Evolutionary conservation across 2,797 vertebrate genomes (phyloP).

Genomic region (Masticophis lateralis): DNA sequence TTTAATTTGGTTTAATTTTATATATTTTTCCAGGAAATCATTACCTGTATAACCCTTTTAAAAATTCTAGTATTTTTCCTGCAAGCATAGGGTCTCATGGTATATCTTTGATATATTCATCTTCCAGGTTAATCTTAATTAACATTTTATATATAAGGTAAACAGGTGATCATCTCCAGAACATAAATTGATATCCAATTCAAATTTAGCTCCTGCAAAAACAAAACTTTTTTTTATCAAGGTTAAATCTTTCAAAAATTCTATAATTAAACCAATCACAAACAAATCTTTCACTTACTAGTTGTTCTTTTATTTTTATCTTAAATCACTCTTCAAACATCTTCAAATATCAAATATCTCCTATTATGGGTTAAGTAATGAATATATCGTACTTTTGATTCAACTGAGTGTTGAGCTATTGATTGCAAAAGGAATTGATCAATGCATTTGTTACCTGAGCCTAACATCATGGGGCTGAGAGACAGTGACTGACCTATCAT

Average conservation of each 20-base stretch:
- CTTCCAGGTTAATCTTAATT: background rate
- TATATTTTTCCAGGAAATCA: constrained; percentile 13
- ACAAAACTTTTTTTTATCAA: background rate
- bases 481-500: background rate
- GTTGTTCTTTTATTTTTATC: background rate
- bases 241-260: background rate
- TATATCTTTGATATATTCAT: background rate
- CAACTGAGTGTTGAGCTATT: background rate
- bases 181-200: background rate
- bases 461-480: background rate
- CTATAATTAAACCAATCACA: background rate
- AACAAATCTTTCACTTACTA: background rate
- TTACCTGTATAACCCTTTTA: constrained; percentile 6
- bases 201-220: background rate
- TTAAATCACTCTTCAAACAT: background rate
- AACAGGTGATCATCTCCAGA: background rate
- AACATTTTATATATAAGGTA: background rate
- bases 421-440: background rate
- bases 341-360: background rate
- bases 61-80: background rate
- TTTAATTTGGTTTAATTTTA: constrained; percentile 18
- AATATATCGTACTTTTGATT: background rate
- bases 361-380: background rate
- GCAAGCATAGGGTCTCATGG: background rate
- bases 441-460: background rate